These are phyloP conservation scores for Macrotus californicus DNA, from an alignment of 2,113 vertebrate genomes.

Conservation along the genomic window DNA sequence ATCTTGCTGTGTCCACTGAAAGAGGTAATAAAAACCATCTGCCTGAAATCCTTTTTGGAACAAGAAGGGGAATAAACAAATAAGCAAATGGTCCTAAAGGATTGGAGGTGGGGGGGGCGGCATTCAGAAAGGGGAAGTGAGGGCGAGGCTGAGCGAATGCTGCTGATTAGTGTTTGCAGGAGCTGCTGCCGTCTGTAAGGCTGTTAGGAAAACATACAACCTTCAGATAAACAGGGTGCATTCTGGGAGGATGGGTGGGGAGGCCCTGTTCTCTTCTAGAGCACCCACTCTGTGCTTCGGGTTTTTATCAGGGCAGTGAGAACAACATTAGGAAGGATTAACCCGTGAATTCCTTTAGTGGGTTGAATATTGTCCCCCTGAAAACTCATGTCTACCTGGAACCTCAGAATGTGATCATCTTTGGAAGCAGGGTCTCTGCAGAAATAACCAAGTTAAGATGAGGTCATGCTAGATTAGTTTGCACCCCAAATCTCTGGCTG, in stretches of 20 bases:
- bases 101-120: background rate
- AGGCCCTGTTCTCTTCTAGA: background rate
- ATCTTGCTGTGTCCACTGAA: background rate
- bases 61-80: constrained; percentile 26
- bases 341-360: fast-evolving
- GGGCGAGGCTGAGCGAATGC: fast-evolving
- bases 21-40: constrained; percentile 45
- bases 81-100: constrained; percentile 10
- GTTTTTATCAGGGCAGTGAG: background rate
- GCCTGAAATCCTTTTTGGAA: constrained; percentile 40
- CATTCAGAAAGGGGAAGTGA: background rate
- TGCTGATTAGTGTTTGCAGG: background rate
- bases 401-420: background rate
- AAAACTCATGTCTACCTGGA: background rate
- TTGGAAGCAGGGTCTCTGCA: background rate
- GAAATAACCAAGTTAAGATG: background rate
- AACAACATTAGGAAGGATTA: fast-evolving
- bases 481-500: background rate
- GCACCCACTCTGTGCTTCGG: background rate
- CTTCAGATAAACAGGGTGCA: fast-evolving
- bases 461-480: background rate
- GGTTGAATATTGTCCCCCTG: background rate
- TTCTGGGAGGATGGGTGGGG: background rate
- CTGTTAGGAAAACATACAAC: background rate
- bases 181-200: background rate